Conservation (phyloP, 2,797 vertebrate species). For the Enteromius anoplus region DNA sequence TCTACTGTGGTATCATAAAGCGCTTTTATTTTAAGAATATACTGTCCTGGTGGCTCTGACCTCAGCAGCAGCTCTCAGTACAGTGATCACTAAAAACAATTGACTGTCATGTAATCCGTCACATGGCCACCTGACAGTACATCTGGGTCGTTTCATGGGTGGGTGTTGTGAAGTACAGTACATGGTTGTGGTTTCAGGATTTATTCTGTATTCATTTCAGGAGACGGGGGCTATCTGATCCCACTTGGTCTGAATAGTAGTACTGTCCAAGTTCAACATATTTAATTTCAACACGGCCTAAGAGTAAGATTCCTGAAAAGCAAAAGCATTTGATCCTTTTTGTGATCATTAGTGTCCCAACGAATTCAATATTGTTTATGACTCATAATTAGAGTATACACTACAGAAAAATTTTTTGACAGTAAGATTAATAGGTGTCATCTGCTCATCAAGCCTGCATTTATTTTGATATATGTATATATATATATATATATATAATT, state of each 20-base stretch:
- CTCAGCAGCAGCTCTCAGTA: neutral
- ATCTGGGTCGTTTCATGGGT: constrained; percentile 67
- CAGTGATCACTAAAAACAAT: constrained; percentile 10
- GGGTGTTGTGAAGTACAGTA: constrained; percentile 68
- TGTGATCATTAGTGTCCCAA: neutral
- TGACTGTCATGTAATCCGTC: constrained; percentile 21
- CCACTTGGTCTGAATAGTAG: constrained; percentile 57
- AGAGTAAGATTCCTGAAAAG: constrained; percentile 34
- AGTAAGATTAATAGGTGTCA: no score
- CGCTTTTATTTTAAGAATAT: constrained; percentile 9
- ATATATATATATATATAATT: no score
- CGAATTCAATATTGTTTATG: neutral
- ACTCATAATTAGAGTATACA: neutral
- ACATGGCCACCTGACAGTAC: constrained; percentile 38
- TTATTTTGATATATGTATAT: no score
- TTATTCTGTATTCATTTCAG: constrained; percentile 65
- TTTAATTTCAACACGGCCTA: constrained; percentile 70
- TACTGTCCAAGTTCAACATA: constrained; percentile 59
- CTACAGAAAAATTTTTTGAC: no score
- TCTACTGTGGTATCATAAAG: neutral
- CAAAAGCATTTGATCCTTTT: neutral
- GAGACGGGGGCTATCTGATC: constrained; percentile 65
- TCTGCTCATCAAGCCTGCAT: no score
- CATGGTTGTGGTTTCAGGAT: constrained; percentile 53
- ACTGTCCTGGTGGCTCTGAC: neutral